These are phyloP conservation scores for Macrotus californicus DNA, from an alignment of 2,113 vertebrate species.

Conservation along the genomic window DNA sequence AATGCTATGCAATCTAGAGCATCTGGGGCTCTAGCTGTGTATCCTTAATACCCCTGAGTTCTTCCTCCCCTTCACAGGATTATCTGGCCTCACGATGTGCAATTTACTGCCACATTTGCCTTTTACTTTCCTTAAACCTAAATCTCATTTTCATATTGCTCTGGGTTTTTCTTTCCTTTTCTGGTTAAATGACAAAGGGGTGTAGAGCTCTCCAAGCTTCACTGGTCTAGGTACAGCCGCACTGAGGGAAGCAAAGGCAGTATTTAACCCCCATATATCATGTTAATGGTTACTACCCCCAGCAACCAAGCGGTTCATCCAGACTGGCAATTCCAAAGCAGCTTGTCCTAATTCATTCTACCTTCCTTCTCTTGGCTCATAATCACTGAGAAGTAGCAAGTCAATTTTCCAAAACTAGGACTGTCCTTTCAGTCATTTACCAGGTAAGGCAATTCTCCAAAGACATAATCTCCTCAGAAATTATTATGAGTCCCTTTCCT, in stretches of 20 bases:
- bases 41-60: neutral
- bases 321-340: slow-evolving; percentile 9
- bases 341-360: slow-evolving; percentile 10
- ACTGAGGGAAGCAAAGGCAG: neutral
- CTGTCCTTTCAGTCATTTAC: slow-evolving; percentile 19
- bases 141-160: neutral
- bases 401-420: too few relatives aligned
- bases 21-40: neutral
- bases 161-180: neutral
- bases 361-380: neutral
- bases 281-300: neutral
- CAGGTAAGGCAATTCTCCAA: neutral
- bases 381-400: slow-evolving; percentile 40
- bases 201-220: neutral
- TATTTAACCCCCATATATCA: neutral
- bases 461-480: neutral
- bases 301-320: neutral
- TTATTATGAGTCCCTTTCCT: neutral
- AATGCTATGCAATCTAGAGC: neutral
- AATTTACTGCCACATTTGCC: neutral
- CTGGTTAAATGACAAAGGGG: neutral
- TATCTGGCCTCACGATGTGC: neutral
- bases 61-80: neutral
- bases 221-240: neutral
- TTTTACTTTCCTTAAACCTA: neutral